Evolutionary conservation across 2,113 vertebrate species (phyloP).

Genomic region (Coregonus clupeaformis): DNA sequence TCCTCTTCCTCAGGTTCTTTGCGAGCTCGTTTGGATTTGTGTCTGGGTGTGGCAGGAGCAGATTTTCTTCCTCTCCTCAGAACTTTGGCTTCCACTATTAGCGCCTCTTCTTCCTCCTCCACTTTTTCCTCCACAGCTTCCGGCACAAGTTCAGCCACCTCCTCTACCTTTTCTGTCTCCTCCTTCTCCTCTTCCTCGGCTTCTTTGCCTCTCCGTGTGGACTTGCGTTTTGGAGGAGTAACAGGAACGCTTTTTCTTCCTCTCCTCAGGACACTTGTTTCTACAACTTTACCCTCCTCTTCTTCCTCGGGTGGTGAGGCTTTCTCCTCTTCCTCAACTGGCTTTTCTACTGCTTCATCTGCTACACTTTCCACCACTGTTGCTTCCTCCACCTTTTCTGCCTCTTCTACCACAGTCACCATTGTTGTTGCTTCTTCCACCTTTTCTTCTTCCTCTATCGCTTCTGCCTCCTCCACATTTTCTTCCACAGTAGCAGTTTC

Average conservation of each 20-base stretch:
- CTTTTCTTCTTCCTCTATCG: neutral
- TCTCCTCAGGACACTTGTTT: neutral
- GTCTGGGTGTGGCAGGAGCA: neutral
- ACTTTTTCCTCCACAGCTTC: conserved; percentile 29
- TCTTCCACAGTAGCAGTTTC: conserved; percentile 23
- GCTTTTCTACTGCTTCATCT: conserved; percentile 16
- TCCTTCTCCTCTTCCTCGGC: neutral
- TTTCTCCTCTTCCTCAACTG: neutral
- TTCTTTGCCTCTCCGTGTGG: neutral
- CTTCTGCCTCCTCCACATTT: neutral
- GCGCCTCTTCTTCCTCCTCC: neutral
- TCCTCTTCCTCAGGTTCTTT: conserved; percentile 27
- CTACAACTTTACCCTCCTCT: neutral
- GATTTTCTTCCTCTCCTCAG: conserved; percentile 37
- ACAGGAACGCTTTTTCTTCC: neutral
- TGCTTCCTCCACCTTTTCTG: neutral
- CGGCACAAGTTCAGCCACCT: conserved; percentile 47
- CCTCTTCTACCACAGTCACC: neutral
- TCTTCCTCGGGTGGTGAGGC: conserved; percentile 1
- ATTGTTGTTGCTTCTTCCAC: neutral
- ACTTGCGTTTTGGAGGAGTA: neutral
- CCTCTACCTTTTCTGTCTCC: conserved; percentile 22
- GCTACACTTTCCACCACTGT: conserved; percentile 17
- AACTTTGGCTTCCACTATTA: neutral
- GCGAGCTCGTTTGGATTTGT: conserved; percentile 28